Evolutionary conservation across 2,888 invertebrate species (phyloP), one percentile per base, ranked within the genome.

Genomic region (Euphydryas editha): DNA sequence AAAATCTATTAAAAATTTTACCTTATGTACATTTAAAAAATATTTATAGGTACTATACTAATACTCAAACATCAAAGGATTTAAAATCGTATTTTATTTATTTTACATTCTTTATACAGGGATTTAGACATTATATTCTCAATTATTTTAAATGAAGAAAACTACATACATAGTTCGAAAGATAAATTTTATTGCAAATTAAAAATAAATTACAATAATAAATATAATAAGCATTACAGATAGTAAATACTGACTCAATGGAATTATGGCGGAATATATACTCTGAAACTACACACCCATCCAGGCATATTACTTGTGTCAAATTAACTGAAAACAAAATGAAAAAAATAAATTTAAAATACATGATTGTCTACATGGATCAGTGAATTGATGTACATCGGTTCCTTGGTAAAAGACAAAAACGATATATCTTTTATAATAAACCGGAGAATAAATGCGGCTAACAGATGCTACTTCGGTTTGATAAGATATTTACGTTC

Each of bases 251-350:
- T 80, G 79, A 77, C 54, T 69, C 69, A 65, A 76, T 64, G 73
- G 74, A 82, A 80, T 51, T 21, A 51, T 77, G 70, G 69, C 66
- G 67, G 59, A 68, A 69, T 70, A 73, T 72, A 73, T 73, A 76
- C 65, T 72, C 71, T 71, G 73, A 67, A 80, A 78, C 83, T 90
- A 90, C 90, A 91, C 91, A 92, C 90, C 91, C 82, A 86, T 88
- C 86, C 87, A 84, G 81, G 81, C 80, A 84, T 75, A 80, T 78
- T 76, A 88, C 85, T 83, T 87, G 88, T 86, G 85, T 79, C 81
- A 88, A 90, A 89, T 90, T 86, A 91, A 92, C 91, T 91, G 91
- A 85, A 92, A 92, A 83, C 73, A 87, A 87, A 88, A 82, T 77
- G 79, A 78, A 75, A 73, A 75, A 84, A 84, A 72, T 39, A 72